A percentile compares a stretch with the other conserved stretches of the same genome.
Conservation (phyloP, 1,140 invertebrate species). For the Polypedilum vanderplanki region DNA sequence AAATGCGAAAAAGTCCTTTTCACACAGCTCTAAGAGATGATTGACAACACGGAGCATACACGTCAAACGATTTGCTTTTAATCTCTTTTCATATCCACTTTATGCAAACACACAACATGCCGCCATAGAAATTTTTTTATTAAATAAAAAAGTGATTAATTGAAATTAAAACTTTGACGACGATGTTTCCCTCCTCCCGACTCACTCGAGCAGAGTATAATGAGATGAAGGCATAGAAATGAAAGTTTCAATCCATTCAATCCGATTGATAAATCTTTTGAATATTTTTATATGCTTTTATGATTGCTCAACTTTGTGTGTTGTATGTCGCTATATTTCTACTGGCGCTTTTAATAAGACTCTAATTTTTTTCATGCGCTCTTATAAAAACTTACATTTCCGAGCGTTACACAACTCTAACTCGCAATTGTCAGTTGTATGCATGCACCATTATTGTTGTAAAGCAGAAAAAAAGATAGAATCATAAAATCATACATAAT, state of each 20-base stretch:
- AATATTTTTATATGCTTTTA: constrained; percentile 10
- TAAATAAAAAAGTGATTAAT: constrained; percentile 24
- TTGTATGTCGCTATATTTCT: not conserved
- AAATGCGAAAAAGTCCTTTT: too few relatives aligned
- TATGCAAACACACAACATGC: constrained; percentile 9
- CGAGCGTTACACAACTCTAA: constrained; percentile 7
- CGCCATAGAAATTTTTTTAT: not conserved
- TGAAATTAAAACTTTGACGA: not conserved
- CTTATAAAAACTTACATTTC: not conserved
- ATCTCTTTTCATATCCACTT: too few relatives aligned
- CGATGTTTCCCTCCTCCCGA: constrained; percentile 6
- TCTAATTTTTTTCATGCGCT: constrained; percentile 16
- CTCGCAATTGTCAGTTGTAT: not conserved
- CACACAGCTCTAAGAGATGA: too few relatives aligned
- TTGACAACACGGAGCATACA: too few relatives aligned
- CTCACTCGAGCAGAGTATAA: not conserved
- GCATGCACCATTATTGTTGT: not conserved
- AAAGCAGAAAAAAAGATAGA: not conserved
- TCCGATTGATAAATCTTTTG: constrained; percentile 24
- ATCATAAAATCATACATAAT: constrained; percentile 23
- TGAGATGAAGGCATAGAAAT: constrained; percentile 12
- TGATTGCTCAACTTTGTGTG: constrained; percentile 25
- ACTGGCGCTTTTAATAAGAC: constrained; percentile 25
- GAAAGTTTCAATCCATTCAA: constrained; percentile 27
- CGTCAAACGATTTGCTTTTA: too few relatives aligned